Evolutionary conservation across 2,797 vertebrate genomes (phyloP).

Genomic region (Serranus cabrilla): DNA sequence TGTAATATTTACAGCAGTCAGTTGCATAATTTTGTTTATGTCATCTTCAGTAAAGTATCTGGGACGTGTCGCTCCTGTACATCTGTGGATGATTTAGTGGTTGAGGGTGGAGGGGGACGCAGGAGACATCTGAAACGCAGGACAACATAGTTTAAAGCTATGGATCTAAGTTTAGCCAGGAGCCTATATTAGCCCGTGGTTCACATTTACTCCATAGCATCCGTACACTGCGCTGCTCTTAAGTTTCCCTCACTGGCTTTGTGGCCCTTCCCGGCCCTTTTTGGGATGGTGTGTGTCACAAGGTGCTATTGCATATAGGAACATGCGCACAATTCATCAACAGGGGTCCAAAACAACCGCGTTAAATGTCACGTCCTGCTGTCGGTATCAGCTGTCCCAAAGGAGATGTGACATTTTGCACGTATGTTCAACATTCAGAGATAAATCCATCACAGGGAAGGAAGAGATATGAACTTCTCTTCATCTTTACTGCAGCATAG

Average conservation of each 20-base stretch:
- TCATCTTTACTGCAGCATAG: not conserved
- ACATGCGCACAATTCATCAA: slow-evolving; percentile 5
- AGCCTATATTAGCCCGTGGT: slow-evolving; percentile 49
- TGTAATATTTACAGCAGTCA: not conserved
- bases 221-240: slow-evolving; percentile 26
- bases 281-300: not conserved
- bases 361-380: not conserved
- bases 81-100: not conserved
- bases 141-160: slow-evolving; percentile 59
- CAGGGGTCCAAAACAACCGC: not conserved
- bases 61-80: not conserved
- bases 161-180: slow-evolving; percentile 69
- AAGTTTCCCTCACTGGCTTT: slow-evolving; percentile 18
- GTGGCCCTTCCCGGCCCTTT: slow-evolving; percentile 15
- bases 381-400: not conserved
- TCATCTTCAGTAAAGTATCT: slow-evolving; percentile 4
- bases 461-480: not conserved
- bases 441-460: not conserved
- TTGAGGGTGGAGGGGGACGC: not conserved
- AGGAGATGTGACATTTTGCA: not conserved
- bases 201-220: slow-evolving; percentile 42
- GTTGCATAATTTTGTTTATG: slow-evolving; percentile 34
- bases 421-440: not conserved
- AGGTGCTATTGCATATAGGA: slow-evolving; percentile 15
- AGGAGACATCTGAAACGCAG: slow-evolving; percentile 53